Conservation (phyloP, 1,140 invertebrate genomes). For the Zaprionus camerounensis region DNA sequence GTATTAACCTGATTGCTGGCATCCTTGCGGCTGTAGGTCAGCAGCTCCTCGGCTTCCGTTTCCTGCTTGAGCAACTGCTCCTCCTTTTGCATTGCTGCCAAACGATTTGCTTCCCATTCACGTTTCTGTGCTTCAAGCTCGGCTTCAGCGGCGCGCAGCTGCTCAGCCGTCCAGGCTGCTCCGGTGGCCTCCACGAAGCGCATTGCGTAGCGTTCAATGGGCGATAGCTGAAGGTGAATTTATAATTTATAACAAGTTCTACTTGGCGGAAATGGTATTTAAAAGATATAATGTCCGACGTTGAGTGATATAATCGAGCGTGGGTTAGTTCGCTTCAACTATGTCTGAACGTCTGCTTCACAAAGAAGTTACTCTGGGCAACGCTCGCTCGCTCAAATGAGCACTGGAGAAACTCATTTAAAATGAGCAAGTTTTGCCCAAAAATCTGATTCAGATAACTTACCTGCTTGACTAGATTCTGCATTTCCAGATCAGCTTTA, state of each 20-base stretch:
- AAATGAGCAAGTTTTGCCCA: slow-evolving; percentile 51
- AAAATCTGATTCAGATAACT: slow-evolving; percentile 12
- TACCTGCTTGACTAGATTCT: slow-evolving; percentile 93
- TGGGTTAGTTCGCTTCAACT: slow-evolving; percentile 71
- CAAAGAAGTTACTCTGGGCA: slow-evolving; percentile 62
- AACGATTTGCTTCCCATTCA: slow-evolving; percentile 96
- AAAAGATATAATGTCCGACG: slow-evolving; percentile 58
- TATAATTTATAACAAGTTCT: slow-evolving; percentile 38
- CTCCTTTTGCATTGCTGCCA: slow-evolving; percentile 88
- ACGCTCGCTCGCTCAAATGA: slow-evolving; percentile 39
- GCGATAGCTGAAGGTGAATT: slow-evolving; percentile 89
- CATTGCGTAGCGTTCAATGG: slow-evolving; percentile 97
- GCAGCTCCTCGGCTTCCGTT: slow-evolving; percentile 87
- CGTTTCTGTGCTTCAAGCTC: slow-evolving; percentile 96
- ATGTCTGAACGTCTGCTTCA: slow-evolving; percentile 76
- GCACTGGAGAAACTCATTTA: slow-evolving; percentile 20
- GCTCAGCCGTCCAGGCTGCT: slow-evolving; percentile 93
- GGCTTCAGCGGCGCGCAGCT: slow-evolving; percentile 93
- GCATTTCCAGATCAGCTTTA: slow-evolving; percentile 93
- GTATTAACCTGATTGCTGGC: slow-evolving; percentile 92
- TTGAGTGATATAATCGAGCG: slow-evolving; percentile 84
- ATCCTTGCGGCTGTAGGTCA: slow-evolving; percentile 90
- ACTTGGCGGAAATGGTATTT: neutral
- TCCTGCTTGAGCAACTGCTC: slow-evolving; percentile 89
- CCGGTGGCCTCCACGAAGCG: slow-evolving; percentile 94